Percentiles rank a stretch among this genome's conserved stretches.
Conservation (phyloP, 2,797 vertebrate genomes). For the Decapterus maruadsi region DNA sequence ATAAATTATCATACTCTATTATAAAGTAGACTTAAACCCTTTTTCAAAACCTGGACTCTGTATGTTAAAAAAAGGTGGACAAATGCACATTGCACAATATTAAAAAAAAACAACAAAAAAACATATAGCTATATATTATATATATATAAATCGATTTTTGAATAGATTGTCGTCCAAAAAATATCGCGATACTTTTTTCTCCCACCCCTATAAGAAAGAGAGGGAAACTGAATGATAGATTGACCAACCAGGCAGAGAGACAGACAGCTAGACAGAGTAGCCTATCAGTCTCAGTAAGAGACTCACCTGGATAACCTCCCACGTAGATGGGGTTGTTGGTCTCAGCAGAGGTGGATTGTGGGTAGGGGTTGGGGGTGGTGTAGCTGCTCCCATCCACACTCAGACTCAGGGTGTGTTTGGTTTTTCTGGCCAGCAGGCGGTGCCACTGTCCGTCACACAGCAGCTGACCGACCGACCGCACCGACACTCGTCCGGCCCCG, state of each 20-base stretch:
- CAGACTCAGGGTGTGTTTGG: conserved; percentile 88
- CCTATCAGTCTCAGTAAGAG: not conserved
- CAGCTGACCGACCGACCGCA: conserved; percentile 72
- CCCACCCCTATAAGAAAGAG: too few species aligned
- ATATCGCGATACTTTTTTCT: too few species aligned
- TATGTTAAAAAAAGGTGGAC: too few species aligned
- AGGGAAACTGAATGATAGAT: too few species aligned
- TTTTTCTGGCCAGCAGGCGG: conserved; percentile 90
- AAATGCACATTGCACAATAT: too few species aligned
- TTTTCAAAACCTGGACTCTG: too few species aligned
- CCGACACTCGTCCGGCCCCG: conserved; percentile 91
- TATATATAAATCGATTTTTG: too few species aligned
- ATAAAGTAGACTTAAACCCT: too few species aligned
- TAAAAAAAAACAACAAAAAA: too few species aligned
- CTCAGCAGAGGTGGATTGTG: conserved; percentile 95
- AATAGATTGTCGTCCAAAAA: too few species aligned
- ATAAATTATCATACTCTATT: too few species aligned
- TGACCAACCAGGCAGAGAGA: not conserved
- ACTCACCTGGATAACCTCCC: conserved; percentile 93
- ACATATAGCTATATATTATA: too few species aligned
- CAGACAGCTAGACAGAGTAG: not conserved
- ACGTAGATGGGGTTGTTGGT: conserved; percentile 95
- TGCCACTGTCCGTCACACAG: conserved; percentile 95
- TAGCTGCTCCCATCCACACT: conserved; percentile 86
- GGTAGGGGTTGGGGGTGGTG: conserved; percentile 87